Evolutionary conservation across 2,113 vertebrate genomes (phyloP), one percentile per base, ranked within the genome.

Genomic region (Pachycephala philippinensis): DNA sequence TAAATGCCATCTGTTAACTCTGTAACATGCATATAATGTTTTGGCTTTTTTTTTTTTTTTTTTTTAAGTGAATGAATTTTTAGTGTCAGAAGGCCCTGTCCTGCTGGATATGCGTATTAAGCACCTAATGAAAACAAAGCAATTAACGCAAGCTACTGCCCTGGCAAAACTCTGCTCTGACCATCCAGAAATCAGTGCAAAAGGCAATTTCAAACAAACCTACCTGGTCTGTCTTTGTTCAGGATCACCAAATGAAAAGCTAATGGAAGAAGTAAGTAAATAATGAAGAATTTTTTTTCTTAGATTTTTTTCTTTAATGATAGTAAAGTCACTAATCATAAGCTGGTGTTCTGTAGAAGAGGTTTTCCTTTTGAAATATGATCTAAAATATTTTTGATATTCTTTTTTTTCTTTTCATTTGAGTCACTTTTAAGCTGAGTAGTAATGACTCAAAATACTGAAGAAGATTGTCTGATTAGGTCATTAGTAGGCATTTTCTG

Each of bases 51-150:
- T 97, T 95, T 89, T 31, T 97, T 94, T 90, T 97, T 95, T 97
- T 97, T 97, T 96, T 93, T 4, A 97, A 99, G 99, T 99, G 70
- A 98, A 98, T 84, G 98, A 98, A 97, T 99, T 99, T 96, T 98
- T 99, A 95, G 84, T 95, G 80, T 98, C 97, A 82, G 99, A 99
- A 97, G 99, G 99, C 53, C 98, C 97, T 9, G 60, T 98, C n/a
- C 98, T 99, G 93, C 95, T 99, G 98, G 98, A 98, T 98, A 99
- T 99, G 99, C 98, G 99, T 95, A 98, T 99, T 95, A 99, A 99
- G 91, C 99, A 99, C 87, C 98, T 99, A 80, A 99, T 99, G 94
- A 99, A 99, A 98, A 98, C 98, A 85, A 98, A 98, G 97, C 97
- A 98, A 77, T 95, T 98, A 92, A 98, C 78, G 2, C 98, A 98